Conservation (phyloP, 2,797 vertebrate genomes). For the Nyctalus aviator region DNA sequence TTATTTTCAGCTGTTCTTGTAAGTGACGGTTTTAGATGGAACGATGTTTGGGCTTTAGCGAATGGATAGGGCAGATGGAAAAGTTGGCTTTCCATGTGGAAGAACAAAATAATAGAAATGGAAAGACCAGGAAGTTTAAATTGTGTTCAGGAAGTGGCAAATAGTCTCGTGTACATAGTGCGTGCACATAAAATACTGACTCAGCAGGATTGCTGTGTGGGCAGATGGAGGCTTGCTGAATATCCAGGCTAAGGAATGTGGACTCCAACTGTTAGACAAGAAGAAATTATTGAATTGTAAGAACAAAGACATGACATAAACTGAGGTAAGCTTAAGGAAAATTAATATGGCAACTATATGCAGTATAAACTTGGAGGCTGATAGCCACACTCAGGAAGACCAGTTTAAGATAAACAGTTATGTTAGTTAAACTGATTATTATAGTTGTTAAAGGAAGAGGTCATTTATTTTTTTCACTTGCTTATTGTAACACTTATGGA, state of each 20-base stretch:
- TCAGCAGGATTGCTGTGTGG: not conserved
- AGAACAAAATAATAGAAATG: not conserved
- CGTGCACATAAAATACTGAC: not conserved
- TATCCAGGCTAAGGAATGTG: slow-evolving; percentile 14
- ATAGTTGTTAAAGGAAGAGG: not conserved
- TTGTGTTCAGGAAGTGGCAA: slow-evolving; percentile 42
- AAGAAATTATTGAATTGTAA: slow-evolving; percentile 50
- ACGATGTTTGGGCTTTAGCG: slow-evolving; percentile 13
- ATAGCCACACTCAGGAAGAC: not conserved
- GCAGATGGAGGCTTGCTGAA: not conserved
- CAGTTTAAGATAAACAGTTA: not conserved
- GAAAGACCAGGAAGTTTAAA: slow-evolving; percentile 31
- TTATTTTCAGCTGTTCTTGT: not conserved
- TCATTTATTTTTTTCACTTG: not conserved
- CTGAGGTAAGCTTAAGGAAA: not conserved
- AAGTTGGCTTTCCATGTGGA: not conserved
- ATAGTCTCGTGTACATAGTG: slow-evolving; percentile 8
- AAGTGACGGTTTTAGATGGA: not conserved
- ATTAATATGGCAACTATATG: not conserved
- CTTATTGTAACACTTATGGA: slow-evolving; percentile 51
- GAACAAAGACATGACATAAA: slow-evolving; percentile 57
- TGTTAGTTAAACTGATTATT: not conserved
- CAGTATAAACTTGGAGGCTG: not conserved
- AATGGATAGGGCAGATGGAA: not conserved
- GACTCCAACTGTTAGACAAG: not conserved